Percentiles rank a stretch among this genome's conserved stretches.
These are phyloP conservation scores for Miniopterus natalensis DNA, from an alignment of 2,113 vertebrate genomes.

Conservation along the genomic window DNA sequence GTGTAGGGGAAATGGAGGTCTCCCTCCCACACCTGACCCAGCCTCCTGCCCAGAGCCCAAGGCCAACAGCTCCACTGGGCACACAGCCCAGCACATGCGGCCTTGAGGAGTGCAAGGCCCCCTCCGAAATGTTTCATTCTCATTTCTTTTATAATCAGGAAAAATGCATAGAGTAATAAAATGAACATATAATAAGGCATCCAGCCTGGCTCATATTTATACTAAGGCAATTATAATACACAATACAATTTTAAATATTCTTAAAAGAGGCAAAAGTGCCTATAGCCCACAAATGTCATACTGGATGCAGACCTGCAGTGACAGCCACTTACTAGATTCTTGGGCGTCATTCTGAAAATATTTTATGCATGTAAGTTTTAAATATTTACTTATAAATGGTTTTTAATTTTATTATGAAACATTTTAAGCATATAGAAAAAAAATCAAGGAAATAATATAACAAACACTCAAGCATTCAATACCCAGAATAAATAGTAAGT, in stretches of 20 bases:
- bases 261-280: neutral
- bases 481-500: neutral
- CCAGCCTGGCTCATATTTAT: neutral
- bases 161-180: neutral
- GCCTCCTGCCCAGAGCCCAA: rapidly evolving
- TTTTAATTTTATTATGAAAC: neutral
- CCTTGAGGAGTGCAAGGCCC: neutral
- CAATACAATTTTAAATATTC: neutral
- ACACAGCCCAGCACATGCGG: rapidly evolving
- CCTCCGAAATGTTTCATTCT: neutral
- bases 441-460: neutral
- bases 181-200: neutral
- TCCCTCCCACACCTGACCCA: too few species aligned
- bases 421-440: neutral
- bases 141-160: conserved; percentile 23
- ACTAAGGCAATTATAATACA: neutral
- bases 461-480: neutral
- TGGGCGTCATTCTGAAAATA: neutral
- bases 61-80: rapidly evolving
- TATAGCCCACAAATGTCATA: neutral
- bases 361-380: neutral
- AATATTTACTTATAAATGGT: neutral
- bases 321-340: neutral
- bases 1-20: neutral
- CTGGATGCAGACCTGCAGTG: too few species aligned